These are phyloP conservation scores for Trichechus manatus DNA, from an alignment of 2,113 vertebrate genomes.

Conservation along the genomic window DNA sequence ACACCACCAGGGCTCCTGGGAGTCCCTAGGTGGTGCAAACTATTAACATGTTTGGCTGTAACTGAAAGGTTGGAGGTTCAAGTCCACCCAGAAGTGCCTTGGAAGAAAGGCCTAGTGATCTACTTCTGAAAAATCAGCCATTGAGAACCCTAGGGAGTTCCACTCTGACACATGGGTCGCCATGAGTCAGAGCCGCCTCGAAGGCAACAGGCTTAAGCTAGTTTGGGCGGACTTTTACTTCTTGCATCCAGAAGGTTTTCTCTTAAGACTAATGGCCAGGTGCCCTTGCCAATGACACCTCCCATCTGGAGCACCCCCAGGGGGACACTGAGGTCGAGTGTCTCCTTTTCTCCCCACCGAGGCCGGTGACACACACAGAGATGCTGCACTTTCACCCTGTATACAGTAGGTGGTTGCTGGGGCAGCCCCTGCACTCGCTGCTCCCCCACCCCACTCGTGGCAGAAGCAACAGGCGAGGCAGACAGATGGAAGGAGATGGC, in stretches of 20 bases:
- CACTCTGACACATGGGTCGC: too few species aligned
- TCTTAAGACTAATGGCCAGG: neutral
- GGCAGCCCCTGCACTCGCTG: neutral
- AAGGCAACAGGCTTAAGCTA: neutral
- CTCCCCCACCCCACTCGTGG: neutral
- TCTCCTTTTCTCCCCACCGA: neutral
- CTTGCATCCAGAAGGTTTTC: neutral
- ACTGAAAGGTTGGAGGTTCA: neutral
- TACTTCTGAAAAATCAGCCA: neutral
- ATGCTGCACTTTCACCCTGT: neutral
- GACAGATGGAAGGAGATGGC: neutral
- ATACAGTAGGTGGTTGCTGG: too few species aligned
- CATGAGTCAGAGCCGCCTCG: too few species aligned
- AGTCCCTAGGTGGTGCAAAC: neutral
- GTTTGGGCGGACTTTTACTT: neutral
- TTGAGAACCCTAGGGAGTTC: neutral
- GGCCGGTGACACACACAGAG: neutral
- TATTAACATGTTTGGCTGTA: neutral
- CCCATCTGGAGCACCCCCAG: neutral
- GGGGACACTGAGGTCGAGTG: too few species aligned
- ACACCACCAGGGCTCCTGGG: too few species aligned
- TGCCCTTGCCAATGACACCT: neutral
- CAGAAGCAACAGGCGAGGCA: constrained; percentile 65
- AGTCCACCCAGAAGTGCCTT: neutral
- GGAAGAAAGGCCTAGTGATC: neutral